Evolutionary conservation across 2,888 invertebrate species (phyloP).

Genomic region (Boloria selene): DNA sequence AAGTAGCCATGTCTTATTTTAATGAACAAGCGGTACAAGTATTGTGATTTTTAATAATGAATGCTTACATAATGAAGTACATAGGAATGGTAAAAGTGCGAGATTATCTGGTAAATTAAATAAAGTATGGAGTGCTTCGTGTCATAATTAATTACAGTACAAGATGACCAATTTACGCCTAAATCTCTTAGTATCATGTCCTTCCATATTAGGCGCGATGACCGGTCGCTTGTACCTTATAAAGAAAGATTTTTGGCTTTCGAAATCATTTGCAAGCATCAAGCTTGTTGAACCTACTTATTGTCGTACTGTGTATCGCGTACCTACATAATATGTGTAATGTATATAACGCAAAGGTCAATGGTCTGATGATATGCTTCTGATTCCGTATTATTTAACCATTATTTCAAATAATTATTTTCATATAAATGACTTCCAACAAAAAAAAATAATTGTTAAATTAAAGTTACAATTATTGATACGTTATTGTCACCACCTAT

Average conservation of each 20-base stretch:
- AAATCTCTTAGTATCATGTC: constrained; percentile 60
- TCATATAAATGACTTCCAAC: too few species aligned
- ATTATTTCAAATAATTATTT: too few species aligned
- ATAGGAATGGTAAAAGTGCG: constrained; percentile 20
- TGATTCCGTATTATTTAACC: constrained; percentile 8
- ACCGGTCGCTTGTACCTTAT: constrained; percentile 64
- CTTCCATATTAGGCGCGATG: constrained; percentile 62
- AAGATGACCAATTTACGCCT: constrained; percentile 67
- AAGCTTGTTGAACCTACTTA: constrained; percentile 42
- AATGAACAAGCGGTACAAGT: too few species aligned
- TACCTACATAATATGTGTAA: neutral
- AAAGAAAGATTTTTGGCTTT: constrained; percentile 70
- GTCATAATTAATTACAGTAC: constrained; percentile 67
- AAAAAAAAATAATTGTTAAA: too few species aligned
- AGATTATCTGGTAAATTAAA: constrained; percentile 21
- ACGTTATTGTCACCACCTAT: too few species aligned
- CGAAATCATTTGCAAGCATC: constrained; percentile 64
- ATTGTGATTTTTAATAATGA: too few species aligned
- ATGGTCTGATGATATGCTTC: constrained; percentile 12
- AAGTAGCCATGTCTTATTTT: too few species aligned
- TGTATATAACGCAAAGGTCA: constrained; percentile 18
- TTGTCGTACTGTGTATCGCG: constrained; percentile 19
- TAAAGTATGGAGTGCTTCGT: constrained; percentile 42
- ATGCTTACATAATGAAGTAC: too few species aligned
- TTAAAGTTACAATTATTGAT: too few species aligned